These are phyloP conservation scores for Mystacornis crossleyi DNA, from an alignment of 2,113 vertebrate species.

Conservation along the genomic window DNA sequence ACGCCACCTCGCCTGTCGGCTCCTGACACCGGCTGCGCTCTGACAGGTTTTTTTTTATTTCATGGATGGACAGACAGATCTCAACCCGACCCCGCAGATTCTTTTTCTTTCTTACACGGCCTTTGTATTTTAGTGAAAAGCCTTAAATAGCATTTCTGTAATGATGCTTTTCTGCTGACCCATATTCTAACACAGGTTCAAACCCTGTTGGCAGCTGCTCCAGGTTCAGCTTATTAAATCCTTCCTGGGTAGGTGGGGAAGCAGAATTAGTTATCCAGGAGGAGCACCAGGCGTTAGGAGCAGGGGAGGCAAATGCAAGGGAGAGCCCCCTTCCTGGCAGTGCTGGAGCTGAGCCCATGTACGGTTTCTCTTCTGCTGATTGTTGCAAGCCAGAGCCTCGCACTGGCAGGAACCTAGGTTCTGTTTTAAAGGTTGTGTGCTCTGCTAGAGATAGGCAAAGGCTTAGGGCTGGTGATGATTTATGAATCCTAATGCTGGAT, in stretches of 20 bases:
- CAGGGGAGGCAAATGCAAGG: not conserved
- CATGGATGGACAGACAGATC: not conserved
- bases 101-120: not conserved
- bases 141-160: constrained; percentile 2
- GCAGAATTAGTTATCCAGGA: not conserved
- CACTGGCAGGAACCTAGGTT: not conserved
- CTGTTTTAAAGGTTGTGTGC: not conserved
- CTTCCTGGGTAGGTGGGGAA: not conserved
- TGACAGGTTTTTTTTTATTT: not conserved
- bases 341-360: not conserved
- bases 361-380: not conserved
- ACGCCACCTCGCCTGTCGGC: not conserved
- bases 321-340: not conserved
- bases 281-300: not conserved
- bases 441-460: not conserved
- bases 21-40: not conserved
- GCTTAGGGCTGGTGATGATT: not conserved
- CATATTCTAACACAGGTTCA: constrained; percentile 10
- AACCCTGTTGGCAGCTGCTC: not conserved
- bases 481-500: not conserved
- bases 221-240: constrained; percentile 23
- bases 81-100: not conserved
- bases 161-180: constrained; percentile 10
- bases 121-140: not conserved
- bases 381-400: not conserved